Evolutionary conservation across 2,888 invertebrate species (phyloP), one percentile per base, ranked within the genome.

Genomic region (Nomada ferruginata): DNA sequence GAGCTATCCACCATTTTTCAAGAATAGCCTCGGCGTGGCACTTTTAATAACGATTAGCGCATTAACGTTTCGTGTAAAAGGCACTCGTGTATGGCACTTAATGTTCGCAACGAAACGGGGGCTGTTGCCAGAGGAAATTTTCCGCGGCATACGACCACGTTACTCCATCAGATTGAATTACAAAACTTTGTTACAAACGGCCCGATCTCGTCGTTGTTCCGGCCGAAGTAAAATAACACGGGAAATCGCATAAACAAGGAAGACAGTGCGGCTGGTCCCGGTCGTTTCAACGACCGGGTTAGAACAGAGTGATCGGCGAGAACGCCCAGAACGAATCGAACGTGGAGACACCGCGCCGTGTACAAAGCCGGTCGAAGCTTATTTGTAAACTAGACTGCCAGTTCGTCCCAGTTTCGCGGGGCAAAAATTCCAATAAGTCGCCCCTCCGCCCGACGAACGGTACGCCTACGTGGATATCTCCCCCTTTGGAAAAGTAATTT

Each of bases 401-500:
- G 81, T 72, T 76, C 68, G 76, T 53, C 76, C 81, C 59, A 76
- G 69, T 82, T 82, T 59, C 64, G 44, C 47, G n/a, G 55, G 44
- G 50, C 59, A 57, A 75, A 78, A 75, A 75, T 59, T 69, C 72
- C 72, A 64, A 72, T 76, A 72, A 72, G 68, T 60, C 23, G 64
- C 29, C 18, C 9, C 55, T 57, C 44, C 13, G 23, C 57, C 47
- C 59, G 9, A 3, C 20, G 36, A 63, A 20, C n/a, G 59, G 47
- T 59, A 76, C 53, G 81, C 65, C 69, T 78, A 64, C 65, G 52
- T 52, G 44, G 63, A 42, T 23, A 71, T 78, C 47, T 57, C 42
- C 70, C 70, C 60, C 65, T 60, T 71, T 70, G 70, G 52, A 42
- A 80, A 81, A 79, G 81, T 66, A 64, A 81, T 80, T 64, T 73